phyloP scores from a whole-genome alignment of 2,888 invertebrate genomes.

The Andrena hattorfiana region DNA sequence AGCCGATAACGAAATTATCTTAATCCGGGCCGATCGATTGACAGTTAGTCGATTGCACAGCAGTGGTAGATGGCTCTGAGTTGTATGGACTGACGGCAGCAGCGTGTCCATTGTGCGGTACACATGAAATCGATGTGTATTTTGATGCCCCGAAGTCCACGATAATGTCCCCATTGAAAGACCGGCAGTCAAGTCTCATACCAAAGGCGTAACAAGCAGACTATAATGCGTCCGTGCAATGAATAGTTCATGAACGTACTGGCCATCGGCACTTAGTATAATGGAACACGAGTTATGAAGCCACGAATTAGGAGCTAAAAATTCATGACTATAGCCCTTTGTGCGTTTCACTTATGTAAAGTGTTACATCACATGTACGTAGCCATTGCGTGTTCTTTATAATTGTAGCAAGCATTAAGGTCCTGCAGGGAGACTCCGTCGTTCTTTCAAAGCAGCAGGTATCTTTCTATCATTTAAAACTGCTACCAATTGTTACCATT shows the following conservation, averaged over 20 bases:
- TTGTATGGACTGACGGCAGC: slow-evolving; percentile 60
- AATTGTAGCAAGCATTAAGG: background rate
- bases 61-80: slow-evolving; percentile 68
- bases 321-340: background rate
- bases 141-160: slow-evolving; percentile 63
- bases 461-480: background rate
- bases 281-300: slow-evolving; percentile 3
- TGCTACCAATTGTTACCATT: background rate
- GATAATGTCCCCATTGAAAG: slow-evolving; percentile 70
- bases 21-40: slow-evolving; percentile 79
- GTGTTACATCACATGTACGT: background rate
- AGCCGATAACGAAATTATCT: slow-evolving; percentile 80
- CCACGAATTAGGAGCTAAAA: background rate
- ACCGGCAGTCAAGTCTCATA: slow-evolving; percentile 45
- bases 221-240: slow-evolving; percentile 31
- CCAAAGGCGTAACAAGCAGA: slow-evolving; percentile 54
- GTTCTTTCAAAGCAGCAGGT: background rate
- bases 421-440: background rate
- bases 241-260: slow-evolving; percentile 39
- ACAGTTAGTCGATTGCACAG: slow-evolving; percentile 77
- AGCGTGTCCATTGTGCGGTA: slow-evolving; percentile 67
- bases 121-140: slow-evolving; percentile 67
- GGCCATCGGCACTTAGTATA: slow-evolving; percentile 30
- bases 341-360: slow-evolving; percentile 1
- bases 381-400: background rate